A percentile compares a stretch with the other conserved stretches of the same genome.
Evolutionary conservation across 2,888 invertebrate species (phyloP).

Genomic region (Mythimna loreyi): DNA sequence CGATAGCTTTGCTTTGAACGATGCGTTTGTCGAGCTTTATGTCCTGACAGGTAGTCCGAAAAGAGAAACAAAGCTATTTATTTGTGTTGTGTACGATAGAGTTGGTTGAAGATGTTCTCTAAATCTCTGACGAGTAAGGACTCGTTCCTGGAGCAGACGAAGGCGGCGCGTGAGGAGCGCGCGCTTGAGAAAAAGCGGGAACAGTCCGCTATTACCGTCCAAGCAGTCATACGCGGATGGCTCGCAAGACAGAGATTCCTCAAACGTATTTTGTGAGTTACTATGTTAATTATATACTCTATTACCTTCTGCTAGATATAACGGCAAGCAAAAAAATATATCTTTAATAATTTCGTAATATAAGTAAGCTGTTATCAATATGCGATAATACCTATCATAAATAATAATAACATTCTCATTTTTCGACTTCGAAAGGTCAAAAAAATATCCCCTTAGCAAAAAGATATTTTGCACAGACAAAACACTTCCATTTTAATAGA

Average conservation of each 20-base stretch:
- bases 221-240: slow-evolving; percentile 94
- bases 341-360: not conserved
- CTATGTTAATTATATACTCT: slow-evolving; percentile 1
- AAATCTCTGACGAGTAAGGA: slow-evolving; percentile 92
- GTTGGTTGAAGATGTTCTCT: slow-evolving; percentile 80
- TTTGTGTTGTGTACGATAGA: slow-evolving; percentile 67
- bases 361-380: slow-evolving; percentile 6
- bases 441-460: not conserved
- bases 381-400: not conserved
- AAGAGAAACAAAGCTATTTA: slow-evolving; percentile 80
- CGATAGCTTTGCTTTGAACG: slow-evolving; percentile 52
- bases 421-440: not conserved
- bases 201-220: slow-evolving; percentile 93
- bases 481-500: not conserved
- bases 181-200: slow-evolving; percentile 96
- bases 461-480: not conserved
- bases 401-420: not conserved
- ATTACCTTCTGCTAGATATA: not conserved
- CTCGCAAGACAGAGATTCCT: slow-evolving; percentile 92
- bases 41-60: slow-evolving; percentile 76
- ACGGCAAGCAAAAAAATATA: not conserved
- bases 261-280: slow-evolving; percentile 93
- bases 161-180: slow-evolving; percentile 97
- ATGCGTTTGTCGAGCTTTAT: slow-evolving; percentile 55
- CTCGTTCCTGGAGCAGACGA: slow-evolving; percentile 96